Evolutionary conservation across 2,797 vertebrate species (phyloP).

Genomic region (Calcarius lapponicus): DNA sequence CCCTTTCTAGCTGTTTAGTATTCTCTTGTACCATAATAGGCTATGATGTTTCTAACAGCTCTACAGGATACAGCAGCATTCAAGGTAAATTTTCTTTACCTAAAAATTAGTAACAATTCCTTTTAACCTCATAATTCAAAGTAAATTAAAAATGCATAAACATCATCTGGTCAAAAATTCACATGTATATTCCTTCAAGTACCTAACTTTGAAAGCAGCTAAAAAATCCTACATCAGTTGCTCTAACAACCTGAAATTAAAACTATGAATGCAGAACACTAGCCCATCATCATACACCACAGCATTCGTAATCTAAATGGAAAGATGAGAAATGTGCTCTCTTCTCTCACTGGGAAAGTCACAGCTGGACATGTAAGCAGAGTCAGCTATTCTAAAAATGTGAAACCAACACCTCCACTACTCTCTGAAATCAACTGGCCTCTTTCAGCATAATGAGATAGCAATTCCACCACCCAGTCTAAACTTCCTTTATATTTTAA

Average conservation of each 20-base stretch:
- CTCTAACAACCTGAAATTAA: neutral
- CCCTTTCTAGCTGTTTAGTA: neutral
- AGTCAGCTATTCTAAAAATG: neutral
- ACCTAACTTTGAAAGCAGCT: neutral
- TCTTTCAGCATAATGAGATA: neutral
- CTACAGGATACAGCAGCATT: neutral
- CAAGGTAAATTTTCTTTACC: neutral
- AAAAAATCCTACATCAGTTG: neutral
- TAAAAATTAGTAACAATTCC: neutral
- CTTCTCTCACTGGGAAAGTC: neutral
- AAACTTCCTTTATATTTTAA: neutral
- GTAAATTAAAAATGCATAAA: neutral
- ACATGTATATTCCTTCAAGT: neutral
- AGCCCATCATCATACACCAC: neutral
- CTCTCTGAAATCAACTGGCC: neutral
- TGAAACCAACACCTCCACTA: neutral
- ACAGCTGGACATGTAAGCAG: neutral
- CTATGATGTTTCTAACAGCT: neutral
- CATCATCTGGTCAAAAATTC: neutral
- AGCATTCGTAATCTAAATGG: neutral
- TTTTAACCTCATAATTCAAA: neutral
- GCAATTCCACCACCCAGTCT: neutral
- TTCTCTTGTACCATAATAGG: neutral
- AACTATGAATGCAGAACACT: neutral
- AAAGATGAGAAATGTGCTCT: neutral